Base-by-base conservation (phyloP, 2,888 invertebrate species). In the Athalia cordata region DNA sequence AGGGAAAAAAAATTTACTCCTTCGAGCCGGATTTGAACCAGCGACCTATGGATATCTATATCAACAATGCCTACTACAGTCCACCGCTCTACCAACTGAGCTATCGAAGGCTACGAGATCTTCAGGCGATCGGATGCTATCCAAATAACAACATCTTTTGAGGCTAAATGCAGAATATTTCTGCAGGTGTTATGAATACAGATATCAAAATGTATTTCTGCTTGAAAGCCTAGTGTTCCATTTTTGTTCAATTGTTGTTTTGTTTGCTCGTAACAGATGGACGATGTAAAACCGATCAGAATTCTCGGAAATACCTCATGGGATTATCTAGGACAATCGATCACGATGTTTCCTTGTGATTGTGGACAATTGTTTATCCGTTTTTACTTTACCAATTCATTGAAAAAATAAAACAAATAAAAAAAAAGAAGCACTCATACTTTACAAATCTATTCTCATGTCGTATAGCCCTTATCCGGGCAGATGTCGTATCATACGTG, bases 31-130 rank as follows among this genome's bases (percentile, higher is more conserved):
- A 88, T 87, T 88, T 85, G 88, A 88, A 88, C 87, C 87, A 88
- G 87, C 88, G 87, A 88, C 88, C 88, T 88, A 88, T 88, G 87
- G 87, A 88, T 88, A 49, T 83, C 86, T 81, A 15, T 78, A 11
- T 70, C 5, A 3, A 11, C 15, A 7, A 11, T 52, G 64, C 87
- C 89, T 83, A 90, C 90, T 90, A 89, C 89, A 90, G 89, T 90
- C 89, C 90, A 89, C 89, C 89, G 90, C 89, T 89, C 89, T 90
- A 89, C 90, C 89, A 90, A 89, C 90, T 90, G 89, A 90, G 89
- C 89, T 90, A 89, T 90, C 89, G 90, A 90, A 90, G 90, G 89
- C 77, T 75, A 62, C n/a, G 7, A 72, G 8, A 8, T n/a, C 1
- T 3, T 3, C 0, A 7, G 8, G 9, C 13, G 8, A 62, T n/a